A percentile compares a stretch with the other conserved stretches of the same genome.
These are phyloP conservation scores for Gallirallus australis DNA, from an alignment of 2,797 vertebrate species.

Conservation along the genomic window DNA sequence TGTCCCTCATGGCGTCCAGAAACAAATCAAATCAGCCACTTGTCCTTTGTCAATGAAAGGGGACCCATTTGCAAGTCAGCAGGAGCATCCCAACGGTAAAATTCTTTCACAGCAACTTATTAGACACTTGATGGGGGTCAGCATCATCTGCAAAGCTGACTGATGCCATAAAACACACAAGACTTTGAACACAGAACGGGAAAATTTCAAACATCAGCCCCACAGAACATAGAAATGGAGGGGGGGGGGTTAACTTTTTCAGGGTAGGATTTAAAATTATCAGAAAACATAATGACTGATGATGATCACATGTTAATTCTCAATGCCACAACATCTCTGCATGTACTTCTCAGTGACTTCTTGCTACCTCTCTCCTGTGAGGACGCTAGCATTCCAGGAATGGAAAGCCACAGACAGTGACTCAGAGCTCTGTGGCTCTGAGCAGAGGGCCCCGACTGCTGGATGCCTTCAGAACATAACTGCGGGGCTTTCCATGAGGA, in stretches of 20 bases:
- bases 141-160: background rate
- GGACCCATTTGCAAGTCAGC: background rate
- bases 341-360: background rate
- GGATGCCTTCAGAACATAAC: background rate
- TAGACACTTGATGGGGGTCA: background rate
- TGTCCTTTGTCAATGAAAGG: background rate
- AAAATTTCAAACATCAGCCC: background rate
- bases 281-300: background rate
- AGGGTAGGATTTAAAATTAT: too few relatives aligned
- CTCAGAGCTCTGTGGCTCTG: background rate
- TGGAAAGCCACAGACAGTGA: background rate
- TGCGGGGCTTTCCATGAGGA: background rate
- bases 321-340: background rate
- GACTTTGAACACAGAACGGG: background rate
- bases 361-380: background rate
- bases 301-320: background rate
- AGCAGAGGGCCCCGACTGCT: background rate
- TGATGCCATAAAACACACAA: background rate
- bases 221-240: background rate
- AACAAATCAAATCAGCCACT: background rate
- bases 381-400: background rate
- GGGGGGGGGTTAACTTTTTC: too few relatives aligned
- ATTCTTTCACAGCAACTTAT: background rate
- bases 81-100: background rate
- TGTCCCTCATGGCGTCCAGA: background rate